Conservation (phyloP, 2,888 invertebrate genomes). For the Blomia tropicalis region DNA sequence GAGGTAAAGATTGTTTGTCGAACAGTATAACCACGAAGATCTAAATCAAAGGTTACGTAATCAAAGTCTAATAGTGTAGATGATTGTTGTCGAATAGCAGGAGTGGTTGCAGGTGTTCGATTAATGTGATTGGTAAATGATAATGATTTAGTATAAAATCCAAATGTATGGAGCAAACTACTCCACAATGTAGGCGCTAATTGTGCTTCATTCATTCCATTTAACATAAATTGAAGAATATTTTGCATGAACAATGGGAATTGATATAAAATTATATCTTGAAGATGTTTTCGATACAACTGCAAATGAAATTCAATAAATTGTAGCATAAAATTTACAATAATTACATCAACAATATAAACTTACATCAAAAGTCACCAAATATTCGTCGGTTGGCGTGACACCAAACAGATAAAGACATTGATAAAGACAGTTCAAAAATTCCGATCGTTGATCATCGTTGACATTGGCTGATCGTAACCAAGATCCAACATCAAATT, state of each 20-base stretch:
- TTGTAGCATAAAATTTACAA: background rate
- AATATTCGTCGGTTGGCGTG: slow-evolving; percentile 22
- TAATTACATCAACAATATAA: background rate
- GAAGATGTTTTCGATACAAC: slow-evolving; percentile 26
- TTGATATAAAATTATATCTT: slow-evolving; percentile 22
- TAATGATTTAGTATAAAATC: slow-evolving; percentile 20
- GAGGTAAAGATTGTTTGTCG: slow-evolving; percentile 24
- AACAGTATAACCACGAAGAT: slow-evolving; percentile 20
- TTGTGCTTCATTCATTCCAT: slow-evolving; percentile 18
- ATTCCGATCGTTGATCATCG: slow-evolving; percentile 16
- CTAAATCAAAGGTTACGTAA: slow-evolving; percentile 8
- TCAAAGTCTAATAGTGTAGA: background rate
- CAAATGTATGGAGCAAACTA: slow-evolving; percentile 24
- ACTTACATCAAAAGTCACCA: slow-evolving; percentile 22
- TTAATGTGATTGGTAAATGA: background rate
- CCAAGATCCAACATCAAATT: slow-evolving; percentile 26
- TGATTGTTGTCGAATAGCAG: background rate
- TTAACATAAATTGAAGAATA: slow-evolving; percentile 17
- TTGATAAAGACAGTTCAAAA: slow-evolving; percentile 18
- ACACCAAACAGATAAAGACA: slow-evolving; percentile 19
- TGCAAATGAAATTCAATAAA: background rate
- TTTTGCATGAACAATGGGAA: slow-evolving; percentile 20
- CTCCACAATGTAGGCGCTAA: slow-evolving; percentile 24
- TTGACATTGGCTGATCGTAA: slow-evolving; percentile 12
- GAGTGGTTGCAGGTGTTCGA: background rate